These are phyloP conservation scores for Cetonia aurata DNA, from an alignment of 2,888 invertebrate genomes.

Conservation along the genomic window DNA sequence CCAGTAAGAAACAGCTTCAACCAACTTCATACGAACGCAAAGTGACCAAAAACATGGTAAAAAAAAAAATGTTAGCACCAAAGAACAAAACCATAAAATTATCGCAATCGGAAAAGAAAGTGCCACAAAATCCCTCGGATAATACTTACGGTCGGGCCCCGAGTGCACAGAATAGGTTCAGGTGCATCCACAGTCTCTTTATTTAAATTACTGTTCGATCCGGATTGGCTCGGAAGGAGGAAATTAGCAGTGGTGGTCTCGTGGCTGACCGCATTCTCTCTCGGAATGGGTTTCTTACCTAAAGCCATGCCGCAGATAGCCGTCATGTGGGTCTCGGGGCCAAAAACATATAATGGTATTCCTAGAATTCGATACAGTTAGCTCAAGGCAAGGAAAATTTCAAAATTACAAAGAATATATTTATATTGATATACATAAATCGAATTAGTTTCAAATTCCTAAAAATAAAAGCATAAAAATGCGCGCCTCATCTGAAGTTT, in stretches of 20 bases:
- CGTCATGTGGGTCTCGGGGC: conserved; percentile 99
- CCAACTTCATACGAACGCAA: conserved; percentile 24
- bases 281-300: conserved; percentile 88
- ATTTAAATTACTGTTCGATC: conserved; percentile 53
- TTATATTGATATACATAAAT: too few relatives aligned
- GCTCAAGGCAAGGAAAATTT: neutral
- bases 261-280: conserved; percentile 66
- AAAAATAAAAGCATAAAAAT: too few relatives aligned
- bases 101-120: conserved; percentile 39
- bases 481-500: too few relatives aligned
- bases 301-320: conserved; percentile 98
- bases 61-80: conserved; percentile 22
- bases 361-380: conserved; percentile 70
- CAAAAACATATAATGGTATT: conserved; percentile 95
- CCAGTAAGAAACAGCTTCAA: neutral
- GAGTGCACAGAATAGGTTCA: conserved; percentile 8
- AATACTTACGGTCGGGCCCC: conserved; percentile 41
- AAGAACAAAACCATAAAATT: conserved; percentile 41
- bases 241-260: conserved; percentile 92
- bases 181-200: conserved; percentile 29
- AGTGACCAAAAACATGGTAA: neutral
- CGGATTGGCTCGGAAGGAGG: conserved; percentile 79
- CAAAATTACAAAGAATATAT: neutral
- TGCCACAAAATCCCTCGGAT: conserved; percentile 38
- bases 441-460: too few relatives aligned